These are phyloP conservation scores for Heliconius himera DNA, from an alignment of 1,140 invertebrate species.

Conservation along the genomic window DNA sequence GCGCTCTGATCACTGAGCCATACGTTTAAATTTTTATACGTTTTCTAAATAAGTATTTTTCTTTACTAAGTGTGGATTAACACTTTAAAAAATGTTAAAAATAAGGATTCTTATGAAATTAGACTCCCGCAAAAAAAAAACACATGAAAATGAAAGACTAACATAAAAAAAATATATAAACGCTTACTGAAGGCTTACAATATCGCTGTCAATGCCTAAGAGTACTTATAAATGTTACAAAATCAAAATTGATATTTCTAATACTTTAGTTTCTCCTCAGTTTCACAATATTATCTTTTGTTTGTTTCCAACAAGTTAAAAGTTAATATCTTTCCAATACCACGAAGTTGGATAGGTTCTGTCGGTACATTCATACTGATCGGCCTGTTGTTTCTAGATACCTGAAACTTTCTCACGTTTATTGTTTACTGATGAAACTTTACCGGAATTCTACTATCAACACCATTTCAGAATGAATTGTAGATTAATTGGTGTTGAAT, in stretches of 20 bases:
- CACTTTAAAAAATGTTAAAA: too few relatives aligned
- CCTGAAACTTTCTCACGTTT: constrained; percentile 37
- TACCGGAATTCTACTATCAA: background rate
- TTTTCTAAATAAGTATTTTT: too few relatives aligned
- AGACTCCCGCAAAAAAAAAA: background rate
- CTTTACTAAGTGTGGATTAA: too few relatives aligned
- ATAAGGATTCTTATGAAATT: too few relatives aligned
- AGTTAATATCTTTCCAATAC: background rate
- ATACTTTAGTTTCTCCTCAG: background rate
- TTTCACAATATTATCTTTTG: constrained; percentile 1
- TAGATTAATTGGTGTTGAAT: background rate
- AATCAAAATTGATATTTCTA: background rate
- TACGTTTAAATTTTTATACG: too few relatives aligned
- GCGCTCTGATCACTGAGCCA: too few relatives aligned
- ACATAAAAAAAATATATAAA: background rate
- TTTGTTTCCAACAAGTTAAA: background rate
- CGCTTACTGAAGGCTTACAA: background rate
- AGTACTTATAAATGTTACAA: background rate
- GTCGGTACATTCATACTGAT: background rate
- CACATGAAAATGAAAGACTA: background rate
- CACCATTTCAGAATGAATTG: background rate
- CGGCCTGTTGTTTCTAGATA: constrained; percentile 46
- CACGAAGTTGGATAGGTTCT: background rate
- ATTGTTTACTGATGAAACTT: background rate
- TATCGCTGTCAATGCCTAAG: background rate